Conservation (phyloP, 2,113 vertebrate genomes). For the Eretmochelys imbricata region DNA sequence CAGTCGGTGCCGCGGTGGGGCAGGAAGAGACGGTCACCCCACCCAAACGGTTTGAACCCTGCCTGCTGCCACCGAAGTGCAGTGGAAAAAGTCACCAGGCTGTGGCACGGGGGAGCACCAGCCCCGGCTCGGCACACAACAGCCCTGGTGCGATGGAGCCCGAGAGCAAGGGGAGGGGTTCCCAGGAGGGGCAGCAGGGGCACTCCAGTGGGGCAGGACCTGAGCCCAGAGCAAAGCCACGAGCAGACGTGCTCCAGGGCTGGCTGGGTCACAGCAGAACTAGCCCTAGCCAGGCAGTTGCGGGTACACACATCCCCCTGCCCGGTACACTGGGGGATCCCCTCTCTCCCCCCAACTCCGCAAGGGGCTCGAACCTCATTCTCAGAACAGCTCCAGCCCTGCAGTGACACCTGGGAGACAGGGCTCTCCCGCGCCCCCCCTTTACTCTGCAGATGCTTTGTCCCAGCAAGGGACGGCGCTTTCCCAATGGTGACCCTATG, state of each 20-base stretch:
- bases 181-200: too few species aligned
- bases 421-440: neutral
- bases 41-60: neutral
- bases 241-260: neutral
- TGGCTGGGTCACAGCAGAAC: neutral
- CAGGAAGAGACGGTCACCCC: neutral
- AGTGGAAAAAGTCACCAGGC: neutral
- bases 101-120: too few species aligned
- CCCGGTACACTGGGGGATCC: too few species aligned
- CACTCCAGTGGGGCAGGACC: too few species aligned
- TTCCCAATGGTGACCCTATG: neutral
- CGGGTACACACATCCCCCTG: neutral
- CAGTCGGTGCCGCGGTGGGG: neutral
- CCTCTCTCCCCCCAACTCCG: too few species aligned
- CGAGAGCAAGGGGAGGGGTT: too few species aligned
- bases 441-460: neutral
- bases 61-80: neutral
- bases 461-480: neutral
- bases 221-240: neutral
- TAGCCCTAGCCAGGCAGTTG: neutral
- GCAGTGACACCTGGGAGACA: neutral
- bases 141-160: too few species aligned
- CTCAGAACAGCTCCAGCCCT: neutral
- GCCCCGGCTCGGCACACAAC: too few species aligned
- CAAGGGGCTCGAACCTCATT: too few species aligned